A percentile compares a stretch with the other conserved stretches of the same genome.
phyloP scores from a whole-genome alignment of 2,113 vertebrate species.

The Pterocles gutturalis region DNA sequence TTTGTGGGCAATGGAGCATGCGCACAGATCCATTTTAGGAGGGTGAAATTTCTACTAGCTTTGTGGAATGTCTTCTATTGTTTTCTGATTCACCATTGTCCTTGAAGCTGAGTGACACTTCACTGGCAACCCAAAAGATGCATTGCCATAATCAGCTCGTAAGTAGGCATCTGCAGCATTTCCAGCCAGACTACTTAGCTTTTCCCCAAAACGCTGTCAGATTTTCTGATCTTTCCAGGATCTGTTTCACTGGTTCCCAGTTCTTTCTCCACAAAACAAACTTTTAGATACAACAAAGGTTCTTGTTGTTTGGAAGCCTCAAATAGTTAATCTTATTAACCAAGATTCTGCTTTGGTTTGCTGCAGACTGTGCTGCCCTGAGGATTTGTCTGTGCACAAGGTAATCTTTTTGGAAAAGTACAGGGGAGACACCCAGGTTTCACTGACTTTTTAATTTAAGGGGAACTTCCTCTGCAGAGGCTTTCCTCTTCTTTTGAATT shows the following conservation, averaged over 20 bases:
- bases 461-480: accelerated
- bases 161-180: background rate
- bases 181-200: background rate
- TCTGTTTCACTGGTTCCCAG: background rate
- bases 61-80: background rate
- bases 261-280: background rate
- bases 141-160: background rate
- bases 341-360: background rate
- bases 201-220: background rate
- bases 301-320: background rate
- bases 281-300: background rate
- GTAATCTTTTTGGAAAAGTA: background rate
- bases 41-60: background rate
- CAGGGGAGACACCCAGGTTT: accelerated
- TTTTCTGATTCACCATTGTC: background rate
- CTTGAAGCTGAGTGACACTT: background rate
- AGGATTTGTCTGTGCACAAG: background rate
- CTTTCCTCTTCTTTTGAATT: background rate
- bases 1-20: background rate
- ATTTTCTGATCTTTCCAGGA: background rate
- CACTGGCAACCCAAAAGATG: background rate
- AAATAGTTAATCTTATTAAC: background rate
- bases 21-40: background rate
- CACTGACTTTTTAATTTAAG: background rate
- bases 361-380: background rate